Percentiles rank a stretch among this genome's conserved stretches.
phyloP scores from a whole-genome alignment of 1,140 invertebrate species.

The Drosophila carrolli region DNA sequence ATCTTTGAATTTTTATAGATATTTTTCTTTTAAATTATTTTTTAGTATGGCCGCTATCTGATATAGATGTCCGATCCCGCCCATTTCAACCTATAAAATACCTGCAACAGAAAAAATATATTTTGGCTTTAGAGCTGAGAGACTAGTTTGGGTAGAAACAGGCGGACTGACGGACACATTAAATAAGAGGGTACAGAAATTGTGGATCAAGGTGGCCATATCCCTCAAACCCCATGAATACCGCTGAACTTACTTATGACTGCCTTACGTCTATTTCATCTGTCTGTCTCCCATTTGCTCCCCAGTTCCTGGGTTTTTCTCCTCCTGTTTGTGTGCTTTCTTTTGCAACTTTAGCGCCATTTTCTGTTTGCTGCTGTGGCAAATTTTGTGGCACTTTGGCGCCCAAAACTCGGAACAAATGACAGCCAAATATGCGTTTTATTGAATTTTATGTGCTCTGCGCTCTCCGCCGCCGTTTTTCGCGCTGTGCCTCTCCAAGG shows the following conservation, averaged over 20 bases:
- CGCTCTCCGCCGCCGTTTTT: constrained; percentile 36
- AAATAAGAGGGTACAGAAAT: too few species aligned
- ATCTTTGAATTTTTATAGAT: too few species aligned
- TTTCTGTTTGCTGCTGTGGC: constrained; percentile 52
- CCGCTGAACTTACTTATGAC: constrained; percentile 39
- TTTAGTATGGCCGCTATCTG: too few species aligned
- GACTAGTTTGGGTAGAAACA: too few species aligned
- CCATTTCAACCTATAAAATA: too few species aligned
- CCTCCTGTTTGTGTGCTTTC: constrained; percentile 40
- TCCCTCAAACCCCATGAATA: constrained; percentile 12
- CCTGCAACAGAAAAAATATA: too few species aligned
- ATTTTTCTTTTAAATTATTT: too few species aligned
- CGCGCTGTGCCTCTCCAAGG: constrained; percentile 15
- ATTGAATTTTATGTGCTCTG: constrained; percentile 76
- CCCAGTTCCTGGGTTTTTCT: constrained; percentile 20
- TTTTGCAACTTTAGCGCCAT: constrained; percentile 64
- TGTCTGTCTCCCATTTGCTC: constrained; percentile 16
- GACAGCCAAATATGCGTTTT: constrained; percentile 82
- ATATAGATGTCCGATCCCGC: too few species aligned
- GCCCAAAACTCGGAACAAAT: constrained; percentile 79
- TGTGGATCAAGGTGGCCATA: too few species aligned
- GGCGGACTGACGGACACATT: too few species aligned
- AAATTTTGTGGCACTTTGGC: constrained; percentile 78
- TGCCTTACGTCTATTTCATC: constrained; percentile 19
- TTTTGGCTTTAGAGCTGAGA: too few species aligned